A percentile compares a stretch with the other conserved stretches of the same genome.
These are phyloP conservation scores for Zaprionus camerounensis DNA, from an alignment of 1,140 invertebrate genomes.

Conservation along the genomic window DNA sequence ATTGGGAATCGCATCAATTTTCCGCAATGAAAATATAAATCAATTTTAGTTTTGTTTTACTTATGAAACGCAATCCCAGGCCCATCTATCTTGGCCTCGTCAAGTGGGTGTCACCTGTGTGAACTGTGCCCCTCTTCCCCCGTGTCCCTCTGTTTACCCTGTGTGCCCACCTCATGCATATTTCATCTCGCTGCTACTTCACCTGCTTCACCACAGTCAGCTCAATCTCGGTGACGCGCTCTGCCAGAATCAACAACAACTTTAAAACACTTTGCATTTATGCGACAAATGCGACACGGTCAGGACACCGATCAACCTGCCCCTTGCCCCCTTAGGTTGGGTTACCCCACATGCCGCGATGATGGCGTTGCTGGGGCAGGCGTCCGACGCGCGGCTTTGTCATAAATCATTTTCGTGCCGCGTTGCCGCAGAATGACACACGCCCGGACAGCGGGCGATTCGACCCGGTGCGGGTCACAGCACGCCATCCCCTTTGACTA, in stretches of 20 bases:
- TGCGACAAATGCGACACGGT: constrained; percentile 61
- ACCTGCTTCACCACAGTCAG: too few species aligned
- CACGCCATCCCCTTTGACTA: not conserved
- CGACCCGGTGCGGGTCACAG: not conserved
- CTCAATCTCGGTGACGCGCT: constrained; percentile 38
- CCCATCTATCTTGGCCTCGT: constrained; percentile 33
- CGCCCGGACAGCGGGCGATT: constrained; percentile 38
- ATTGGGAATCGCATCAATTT: not conserved
- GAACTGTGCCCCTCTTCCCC: not conserved
- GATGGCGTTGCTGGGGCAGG: constrained; percentile 12
- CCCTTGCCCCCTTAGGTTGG: not conserved
- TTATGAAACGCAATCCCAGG: not conserved
- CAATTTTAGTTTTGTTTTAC: constrained; percentile 12
- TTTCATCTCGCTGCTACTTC: constrained; percentile 11
- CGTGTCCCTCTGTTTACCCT: not conserved
- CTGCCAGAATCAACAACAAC: constrained; percentile 57
- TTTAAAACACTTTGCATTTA: constrained; percentile 66
- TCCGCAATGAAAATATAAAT: not conserved
- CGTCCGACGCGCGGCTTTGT: constrained; percentile 42
- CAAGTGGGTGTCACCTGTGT: constrained; percentile 37
- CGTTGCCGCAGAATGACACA: constrained; percentile 78
- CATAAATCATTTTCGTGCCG: constrained; percentile 79
- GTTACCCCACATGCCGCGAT: too few species aligned
- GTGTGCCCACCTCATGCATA: constrained; percentile 13
- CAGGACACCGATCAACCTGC: constrained; percentile 16